Evolutionary conservation across 2,113 vertebrate species (phyloP).

Genomic region (Amblyopsis rosae): DNA sequence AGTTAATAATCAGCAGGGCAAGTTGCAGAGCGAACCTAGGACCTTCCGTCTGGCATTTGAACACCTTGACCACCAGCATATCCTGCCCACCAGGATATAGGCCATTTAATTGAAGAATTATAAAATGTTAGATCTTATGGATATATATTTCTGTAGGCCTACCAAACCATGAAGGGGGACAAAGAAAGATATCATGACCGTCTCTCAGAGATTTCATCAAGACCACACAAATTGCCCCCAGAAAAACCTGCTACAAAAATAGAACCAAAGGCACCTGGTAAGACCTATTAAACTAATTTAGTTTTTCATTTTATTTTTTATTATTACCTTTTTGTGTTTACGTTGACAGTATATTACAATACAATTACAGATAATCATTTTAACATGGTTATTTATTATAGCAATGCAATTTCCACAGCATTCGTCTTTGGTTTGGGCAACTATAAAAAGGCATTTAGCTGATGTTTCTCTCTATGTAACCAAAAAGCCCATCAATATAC

Average conservation of each 20-base stretch:
- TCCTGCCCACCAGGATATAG: too few relatives aligned
- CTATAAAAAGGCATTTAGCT: too few relatives aligned
- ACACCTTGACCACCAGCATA: too few relatives aligned
- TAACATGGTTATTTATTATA: slow-evolving; percentile 12
- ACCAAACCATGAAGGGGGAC: slow-evolving; percentile 62
- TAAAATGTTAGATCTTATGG: too few relatives aligned
- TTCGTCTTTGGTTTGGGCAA: too few relatives aligned
- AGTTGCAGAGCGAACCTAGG: too few relatives aligned
- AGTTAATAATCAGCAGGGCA: too few relatives aligned
- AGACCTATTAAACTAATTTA: not conserved
- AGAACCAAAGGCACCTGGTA: slow-evolving; percentile 52
- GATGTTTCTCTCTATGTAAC: too few relatives aligned
- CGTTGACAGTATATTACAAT: not conserved
- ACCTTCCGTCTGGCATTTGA: too few relatives aligned
- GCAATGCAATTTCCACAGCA: slow-evolving; percentile 17
- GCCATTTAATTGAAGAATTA: too few relatives aligned
- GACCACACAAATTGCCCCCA: slow-evolving; percentile 12
- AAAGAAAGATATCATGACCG: slow-evolving; percentile 62
- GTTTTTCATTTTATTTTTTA: not conserved
- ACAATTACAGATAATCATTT: not conserved
- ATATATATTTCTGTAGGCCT: slow-evolving; percentile 49
- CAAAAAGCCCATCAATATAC: too few relatives aligned
- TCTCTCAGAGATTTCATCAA: slow-evolving; percentile 58
- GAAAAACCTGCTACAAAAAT: slow-evolving; percentile 1
- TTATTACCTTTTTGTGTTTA: not conserved